Evolutionary conservation across 2,797 vertebrate genomes (phyloP), one percentile per base, ranked within the genome.

Genomic region (Meda fulgida): DNA sequence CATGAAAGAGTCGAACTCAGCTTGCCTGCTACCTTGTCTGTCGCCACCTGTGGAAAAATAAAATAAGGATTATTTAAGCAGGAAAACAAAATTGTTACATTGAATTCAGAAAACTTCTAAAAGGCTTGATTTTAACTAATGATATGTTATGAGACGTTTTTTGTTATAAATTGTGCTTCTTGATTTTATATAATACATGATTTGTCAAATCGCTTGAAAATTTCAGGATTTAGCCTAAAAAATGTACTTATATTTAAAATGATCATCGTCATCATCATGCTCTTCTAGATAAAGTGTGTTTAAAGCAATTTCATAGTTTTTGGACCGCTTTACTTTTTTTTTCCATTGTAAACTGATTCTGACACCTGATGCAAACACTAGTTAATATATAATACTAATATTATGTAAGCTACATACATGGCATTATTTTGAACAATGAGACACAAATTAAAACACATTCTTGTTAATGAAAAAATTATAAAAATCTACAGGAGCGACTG

Each of bases 1-100:
- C 98, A 99, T 99, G 98, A 98, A 97, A 99, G 97, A 97, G 98
- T 99, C 93, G 98, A 99, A 96, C 97, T 99, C 96, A 99, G 95
- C 95, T 97, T 99, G 87, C 97, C 97, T 92, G 98, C 94, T 96
- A 98, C 97, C 93, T 96, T 98, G 95, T 99, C 98, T 96, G 98
- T 97, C 97, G 98, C 98, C 98, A 99, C 98, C 98, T 99, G 92
- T 67, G 31, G 48, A 79, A 36, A 58, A 53, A 58, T 1, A 13
- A 1, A 67, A 31, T 8, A 43, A 38, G 7, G 7, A 4, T 13
- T 0, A 4, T 38, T 78, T 67, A 77, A 43, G 18, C 0, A 19
- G 31, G 4, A 10, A 60, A 72, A 13, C 5, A 46, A 46, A 46
- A 46, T 46, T 14, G 43, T 46, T 46, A 46, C 43, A 46, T 46